These are phyloP conservation scores for Mesorhabditis belari DNA, from an alignment of 2,888 invertebrate genomes.

Conservation along the genomic window DNA sequence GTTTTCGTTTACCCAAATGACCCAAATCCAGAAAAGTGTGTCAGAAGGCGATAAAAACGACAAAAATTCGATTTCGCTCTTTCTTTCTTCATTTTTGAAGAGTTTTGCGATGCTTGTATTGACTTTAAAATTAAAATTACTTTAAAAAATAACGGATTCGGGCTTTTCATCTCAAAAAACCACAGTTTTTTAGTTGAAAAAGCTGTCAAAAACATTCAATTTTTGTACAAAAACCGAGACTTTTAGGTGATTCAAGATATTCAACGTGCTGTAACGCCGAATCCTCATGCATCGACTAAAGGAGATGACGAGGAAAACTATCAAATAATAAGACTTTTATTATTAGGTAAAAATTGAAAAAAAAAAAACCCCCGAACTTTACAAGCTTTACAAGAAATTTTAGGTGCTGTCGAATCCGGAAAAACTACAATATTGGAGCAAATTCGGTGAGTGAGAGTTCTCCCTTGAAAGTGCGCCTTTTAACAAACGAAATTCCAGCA, in stretches of 20 bases:
- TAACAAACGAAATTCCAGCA: background rate
- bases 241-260: background rate
- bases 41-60: no score
- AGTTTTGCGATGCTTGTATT: no score
- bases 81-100: no score
- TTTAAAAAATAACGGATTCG: no score
- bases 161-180: no score
- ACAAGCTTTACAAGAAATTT: slow-evolving; percentile 5
- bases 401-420: slow-evolving; percentile 42
- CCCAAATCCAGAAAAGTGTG: no score
- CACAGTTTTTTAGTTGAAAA: no score
- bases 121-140: no score
- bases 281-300: background rate
- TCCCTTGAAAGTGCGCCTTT: no score
- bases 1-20: no score
- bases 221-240: background rate
- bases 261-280: background rate
- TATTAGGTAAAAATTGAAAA: no score
- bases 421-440: slow-evolving; percentile 41
- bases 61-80: no score
- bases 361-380: background rate
- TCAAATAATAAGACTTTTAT: background rate
- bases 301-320: background rate
- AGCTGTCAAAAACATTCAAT: background rate
- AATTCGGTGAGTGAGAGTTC: slow-evolving; percentile 28